These are phyloP conservation scores for Todiramphus saurophagus DNA, from an alignment of 2,113 vertebrate species.

Conservation along the genomic window DNA sequence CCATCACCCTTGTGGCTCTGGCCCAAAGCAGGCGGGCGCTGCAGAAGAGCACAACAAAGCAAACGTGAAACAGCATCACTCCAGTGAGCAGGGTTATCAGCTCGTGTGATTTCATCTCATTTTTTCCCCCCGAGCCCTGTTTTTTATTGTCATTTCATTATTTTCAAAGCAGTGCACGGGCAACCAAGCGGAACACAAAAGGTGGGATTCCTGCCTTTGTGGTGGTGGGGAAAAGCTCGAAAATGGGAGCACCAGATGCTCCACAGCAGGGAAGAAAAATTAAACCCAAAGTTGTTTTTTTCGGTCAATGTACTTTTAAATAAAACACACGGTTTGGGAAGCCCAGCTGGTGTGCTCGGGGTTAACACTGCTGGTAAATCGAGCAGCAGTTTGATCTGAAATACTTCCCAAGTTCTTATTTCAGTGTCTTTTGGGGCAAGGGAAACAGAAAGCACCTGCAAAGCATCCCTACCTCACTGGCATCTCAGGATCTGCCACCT, in stretches of 20 bases:
- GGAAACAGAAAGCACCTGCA: neutral
- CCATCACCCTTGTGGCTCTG: rapidly evolving
- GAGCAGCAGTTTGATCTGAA: neutral
- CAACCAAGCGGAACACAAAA: neutral
- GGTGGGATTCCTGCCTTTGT: neutral
- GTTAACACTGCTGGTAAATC: neutral
- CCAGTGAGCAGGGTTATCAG: neutral
- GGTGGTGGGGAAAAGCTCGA: neutral
- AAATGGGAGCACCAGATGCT: neutral
- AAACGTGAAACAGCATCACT: neutral
- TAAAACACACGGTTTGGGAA: neutral
- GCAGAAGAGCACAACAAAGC: neutral
- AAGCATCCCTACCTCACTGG: neutral
- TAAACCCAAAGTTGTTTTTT: neutral
- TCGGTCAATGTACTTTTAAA: neutral
- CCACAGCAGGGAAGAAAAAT: neutral
- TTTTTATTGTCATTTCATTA: neutral
- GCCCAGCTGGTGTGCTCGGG: neutral
- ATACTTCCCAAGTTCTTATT: neutral
- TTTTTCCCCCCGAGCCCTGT: neutral
- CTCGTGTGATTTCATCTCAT: neutral
- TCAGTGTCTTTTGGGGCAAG: neutral
- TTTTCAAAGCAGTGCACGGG: neutral
- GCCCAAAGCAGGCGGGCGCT: neutral
- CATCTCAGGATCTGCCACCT: rapidly evolving